phyloP scores from a whole-genome alignment of 2,797 vertebrate species.

The Paedocypris micromegethes region DNA sequence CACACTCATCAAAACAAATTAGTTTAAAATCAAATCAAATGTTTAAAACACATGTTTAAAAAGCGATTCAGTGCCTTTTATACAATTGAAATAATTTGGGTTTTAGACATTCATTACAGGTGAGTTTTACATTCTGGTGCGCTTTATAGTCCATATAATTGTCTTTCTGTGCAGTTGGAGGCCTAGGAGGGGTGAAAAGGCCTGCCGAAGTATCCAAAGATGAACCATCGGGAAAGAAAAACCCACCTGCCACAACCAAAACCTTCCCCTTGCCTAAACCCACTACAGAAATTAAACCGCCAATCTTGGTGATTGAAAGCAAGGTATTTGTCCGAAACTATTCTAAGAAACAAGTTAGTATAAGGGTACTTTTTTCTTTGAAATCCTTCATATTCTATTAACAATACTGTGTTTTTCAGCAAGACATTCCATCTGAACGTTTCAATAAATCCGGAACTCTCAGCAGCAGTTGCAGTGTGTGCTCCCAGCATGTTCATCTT shows the following conservation, averaged over 20 bases:
- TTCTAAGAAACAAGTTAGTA: no score
- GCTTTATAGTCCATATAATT: no score
- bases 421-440: conserved; percentile 55
- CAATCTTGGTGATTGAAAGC: conserved; percentile 5
- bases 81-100: no score
- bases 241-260: conserved; percentile 59
- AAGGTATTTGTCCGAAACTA: conserved; percentile 8
- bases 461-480: conserved; percentile 77
- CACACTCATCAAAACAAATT: no score
- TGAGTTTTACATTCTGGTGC: no score
- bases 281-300: conserved; percentile 50
- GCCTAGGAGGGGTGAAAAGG: conserved; percentile 82
- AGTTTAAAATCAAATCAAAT: no score
- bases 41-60: no score
- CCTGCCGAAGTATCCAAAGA: conserved; percentile 63
- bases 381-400: no score
- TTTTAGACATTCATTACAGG: no score
- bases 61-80: no score
- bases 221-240: conserved; percentile 77
- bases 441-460: conserved; percentile 52
- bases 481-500: conserved; percentile 82
- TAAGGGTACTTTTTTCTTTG: no score
- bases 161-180: conserved; percentile 73
- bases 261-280: conserved; percentile 56
- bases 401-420: conserved; percentile 46